Evolutionary conservation across 2,113 vertebrate genomes (phyloP).

Genomic region (Ancistrus triradiatus): DNA sequence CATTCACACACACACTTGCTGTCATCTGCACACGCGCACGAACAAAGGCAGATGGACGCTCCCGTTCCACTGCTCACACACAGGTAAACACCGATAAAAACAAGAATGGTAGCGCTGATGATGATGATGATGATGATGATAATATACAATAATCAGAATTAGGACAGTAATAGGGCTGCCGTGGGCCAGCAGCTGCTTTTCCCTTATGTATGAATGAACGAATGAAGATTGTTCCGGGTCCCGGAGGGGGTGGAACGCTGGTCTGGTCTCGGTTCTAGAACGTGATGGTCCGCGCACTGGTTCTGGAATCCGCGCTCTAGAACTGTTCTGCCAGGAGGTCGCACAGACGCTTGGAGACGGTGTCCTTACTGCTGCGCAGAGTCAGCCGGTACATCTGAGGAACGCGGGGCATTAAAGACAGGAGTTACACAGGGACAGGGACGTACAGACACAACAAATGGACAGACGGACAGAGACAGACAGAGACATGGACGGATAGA

Average conservation of each 20-base stretch:
- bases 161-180: conserved; percentile 60
- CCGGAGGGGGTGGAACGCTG: conserved; percentile 44
- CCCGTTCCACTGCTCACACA: conserved; percentile 34
- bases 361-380: conserved; percentile 88
- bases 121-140: conserved; percentile 47
- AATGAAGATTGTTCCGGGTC: conserved; percentile 47
- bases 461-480: too few relatives aligned
- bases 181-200: conserved; percentile 55
- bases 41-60: not conserved
- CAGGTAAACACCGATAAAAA: conserved; percentile 67
- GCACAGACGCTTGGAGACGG: conserved; percentile 81
- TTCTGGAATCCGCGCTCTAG: conserved; percentile 51
- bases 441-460: too few relatives aligned
- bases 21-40: conserved; percentile 16
- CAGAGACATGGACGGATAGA: too few relatives aligned
- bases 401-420: too few relatives aligned
- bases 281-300: conserved; percentile 36
- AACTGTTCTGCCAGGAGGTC: conserved; percentile 85
- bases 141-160: conserved; percentile 54
- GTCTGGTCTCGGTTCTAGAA: conserved; percentile 51
- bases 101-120: conserved; percentile 57
- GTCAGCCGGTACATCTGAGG: conserved; percentile 92
- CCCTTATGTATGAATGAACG: conserved; percentile 64
- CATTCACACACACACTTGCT: conserved; percentile 18
- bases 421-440: too few relatives aligned